These are phyloP conservation scores for Megalurothrips usitatus DNA, from an alignment of 2,888 invertebrate genomes.

Conservation along the genomic window DNA sequence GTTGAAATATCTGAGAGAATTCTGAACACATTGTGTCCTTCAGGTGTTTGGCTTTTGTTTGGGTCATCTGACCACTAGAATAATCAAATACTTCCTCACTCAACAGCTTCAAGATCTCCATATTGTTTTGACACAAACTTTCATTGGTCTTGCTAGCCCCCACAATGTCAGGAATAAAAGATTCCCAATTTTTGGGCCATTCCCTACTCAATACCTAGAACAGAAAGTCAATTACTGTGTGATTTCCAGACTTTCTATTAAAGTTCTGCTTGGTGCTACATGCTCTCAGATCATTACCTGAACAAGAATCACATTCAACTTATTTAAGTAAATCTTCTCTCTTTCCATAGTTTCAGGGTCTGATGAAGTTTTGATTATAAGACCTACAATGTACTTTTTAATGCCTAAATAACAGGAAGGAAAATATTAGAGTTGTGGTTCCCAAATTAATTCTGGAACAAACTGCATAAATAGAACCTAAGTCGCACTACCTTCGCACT, in stretches of 20 bases:
- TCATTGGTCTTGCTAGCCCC: slow-evolving; percentile 99
- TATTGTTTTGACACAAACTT: slow-evolving; percentile 98
- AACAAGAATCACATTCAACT: slow-evolving; percentile 97
- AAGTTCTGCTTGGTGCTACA: too few relatives aligned
- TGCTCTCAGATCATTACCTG: slow-evolving; percentile 57
- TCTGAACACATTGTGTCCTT: slow-evolving; percentile 99
- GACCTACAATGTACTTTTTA: slow-evolving; percentile 97
- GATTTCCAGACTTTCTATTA: neutral
- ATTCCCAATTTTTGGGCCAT: slow-evolving; percentile 99
- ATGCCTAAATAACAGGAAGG: slow-evolving; percentile 61
- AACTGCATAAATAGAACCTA: neutral
- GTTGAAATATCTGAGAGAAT: slow-evolving; percentile 96
- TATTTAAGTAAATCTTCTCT: slow-evolving; percentile 95
- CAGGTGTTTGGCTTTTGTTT: slow-evolving; percentile 97
- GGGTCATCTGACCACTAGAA: slow-evolving; percentile 95
- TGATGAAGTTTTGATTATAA: slow-evolving; percentile 97
- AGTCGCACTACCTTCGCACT: slow-evolving; percentile 70
- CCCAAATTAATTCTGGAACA: too few relatives aligned
- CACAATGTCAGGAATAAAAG: slow-evolving; percentile 98
- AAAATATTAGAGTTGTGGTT: slow-evolving; percentile 29
- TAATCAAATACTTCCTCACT: slow-evolving; percentile 99
- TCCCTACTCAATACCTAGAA: slow-evolving; percentile 89
- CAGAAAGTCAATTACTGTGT: slow-evolving; percentile 31
- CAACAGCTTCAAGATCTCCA: slow-evolving; percentile 93
- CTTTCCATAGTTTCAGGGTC: slow-evolving; percentile 82